Evolutionary conservation across 1,140 invertebrate species (phyloP).

Genomic region (Schlechtendalia chinensis): DNA sequence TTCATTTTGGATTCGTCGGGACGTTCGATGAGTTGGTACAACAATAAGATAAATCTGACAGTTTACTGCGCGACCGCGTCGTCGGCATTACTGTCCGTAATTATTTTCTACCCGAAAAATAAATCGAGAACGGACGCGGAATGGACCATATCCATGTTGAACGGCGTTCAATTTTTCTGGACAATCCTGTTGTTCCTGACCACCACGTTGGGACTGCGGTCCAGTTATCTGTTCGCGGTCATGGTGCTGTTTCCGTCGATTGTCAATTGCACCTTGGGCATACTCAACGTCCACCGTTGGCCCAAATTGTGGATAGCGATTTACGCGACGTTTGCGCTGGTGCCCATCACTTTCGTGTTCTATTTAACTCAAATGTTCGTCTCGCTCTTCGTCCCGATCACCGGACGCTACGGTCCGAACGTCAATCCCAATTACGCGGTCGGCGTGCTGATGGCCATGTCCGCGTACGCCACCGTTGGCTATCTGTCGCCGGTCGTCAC

Average conservation of each 20-base stretch:
- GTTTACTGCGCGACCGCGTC: not conserved
- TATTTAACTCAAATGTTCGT: conserved; percentile 29
- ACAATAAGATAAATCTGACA: not conserved
- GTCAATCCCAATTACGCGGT: conserved; percentile 10
- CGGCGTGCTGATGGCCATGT: not conserved
- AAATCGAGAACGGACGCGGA: not conserved
- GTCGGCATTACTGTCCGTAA: not conserved
- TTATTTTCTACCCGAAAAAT: not conserved
- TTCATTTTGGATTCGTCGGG: not conserved
- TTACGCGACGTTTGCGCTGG: not conserved
- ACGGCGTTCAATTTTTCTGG: conserved; percentile 20
- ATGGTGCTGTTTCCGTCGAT: conserved; percentile 1
- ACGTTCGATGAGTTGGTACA: conserved; percentile 39
- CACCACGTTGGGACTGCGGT: conserved; percentile 21
- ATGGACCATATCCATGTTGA: conserved; percentile 13
- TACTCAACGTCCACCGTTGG: not conserved
- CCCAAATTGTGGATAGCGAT: conserved; percentile 1
- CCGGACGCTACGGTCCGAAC: conserved; percentile 10
- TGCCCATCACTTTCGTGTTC: not conserved
- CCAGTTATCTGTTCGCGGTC: conserved; percentile 1
- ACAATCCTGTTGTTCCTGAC: not conserved
- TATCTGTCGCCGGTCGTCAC: conserved; percentile 1
- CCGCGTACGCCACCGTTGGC: conserved; percentile 13
- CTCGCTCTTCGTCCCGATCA: conserved; percentile 2
- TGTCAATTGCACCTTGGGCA: not conserved